Evolutionary conservation across 2,888 invertebrate genomes (phyloP), one percentile per base, ranked within the genome.

Genomic region (Sinelater perroti): DNA sequence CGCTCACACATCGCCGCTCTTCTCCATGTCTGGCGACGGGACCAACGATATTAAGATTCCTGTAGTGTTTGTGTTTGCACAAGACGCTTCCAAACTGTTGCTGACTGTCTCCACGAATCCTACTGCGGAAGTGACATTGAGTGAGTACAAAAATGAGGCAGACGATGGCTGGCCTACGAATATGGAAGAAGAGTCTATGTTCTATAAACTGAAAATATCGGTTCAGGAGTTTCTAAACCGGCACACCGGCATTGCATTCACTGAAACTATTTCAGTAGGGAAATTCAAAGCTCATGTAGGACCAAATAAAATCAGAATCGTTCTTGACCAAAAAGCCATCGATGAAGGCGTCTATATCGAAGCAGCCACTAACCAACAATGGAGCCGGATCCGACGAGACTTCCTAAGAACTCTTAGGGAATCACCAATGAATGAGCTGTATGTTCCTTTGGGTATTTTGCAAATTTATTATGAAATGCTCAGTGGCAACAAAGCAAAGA

Each of bases 1-100:
- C 49, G 85, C 89, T 33, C 84, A 86, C 20, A 86, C 83, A 45
- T 88, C 91, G 1, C 89, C 93, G 0, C 85, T 95, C 80, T 98
- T 98, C 80, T 95, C 95, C 2, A 97, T 98, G 97, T 95, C 95
- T 0, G 95, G 95, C 1, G 97, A 97, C 78, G 95, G 94, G 0
- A 85, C 81, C 1, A 89, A 91, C 65, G 92, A 95, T 74, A 90
- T 97, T 4, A 84, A 80, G 63, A 95, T 97, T 71, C 95, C 96
- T 0, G 85, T 94, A n/a, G 91, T 95, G 5, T 97, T 97, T 75
- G 83, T 97, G 49, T 97, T 93, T 75, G 83, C 86, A 3, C 81
- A 84, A 56, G 95, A 96, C 76, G 93, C 90, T 1, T 77, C 81
- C 8, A 83, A 85, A 64, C 78, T 96, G n/a, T 75, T 85, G 0